phyloP scores from a whole-genome alignment of 2,797 vertebrate genomes.

The Schizothorax lantsangensis region DNA sequence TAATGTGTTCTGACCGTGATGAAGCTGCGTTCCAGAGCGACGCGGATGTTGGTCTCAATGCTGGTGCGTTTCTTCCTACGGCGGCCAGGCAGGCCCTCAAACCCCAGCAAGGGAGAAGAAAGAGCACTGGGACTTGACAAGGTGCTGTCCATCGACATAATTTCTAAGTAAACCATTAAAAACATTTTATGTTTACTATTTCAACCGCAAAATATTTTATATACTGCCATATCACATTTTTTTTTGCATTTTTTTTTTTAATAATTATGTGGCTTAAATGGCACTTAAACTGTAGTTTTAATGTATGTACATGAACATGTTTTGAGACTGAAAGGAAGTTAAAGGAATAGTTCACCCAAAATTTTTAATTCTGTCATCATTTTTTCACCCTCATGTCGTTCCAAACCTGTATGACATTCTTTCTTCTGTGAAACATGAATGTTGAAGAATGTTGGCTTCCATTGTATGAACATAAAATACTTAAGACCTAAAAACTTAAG shows the following conservation, averaged over 20 bases:
- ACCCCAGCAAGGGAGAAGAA: conserved; percentile 85
- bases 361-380: not conserved
- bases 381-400: not conserved
- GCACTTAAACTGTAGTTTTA: not conserved
- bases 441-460: not conserved
- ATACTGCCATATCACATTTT: not conserved
- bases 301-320: not conserved
- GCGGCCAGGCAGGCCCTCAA: conserved; percentile 87
- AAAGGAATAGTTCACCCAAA: not conserved
- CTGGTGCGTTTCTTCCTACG: conserved; percentile 96
- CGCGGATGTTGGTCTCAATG: conserved; percentile 93
- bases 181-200: not conserved
- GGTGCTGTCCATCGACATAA: conserved; percentile 91
- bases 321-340: not conserved
- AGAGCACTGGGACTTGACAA: conserved; percentile 89
- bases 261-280: not conserved
- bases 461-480: not conserved
- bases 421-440: not conserved
- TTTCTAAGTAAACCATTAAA: conserved; percentile 76
- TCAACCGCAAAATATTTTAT: not conserved
- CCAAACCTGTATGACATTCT: not conserved
- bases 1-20: conserved; percentile 80
- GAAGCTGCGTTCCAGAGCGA: conserved; percentile 92
- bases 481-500: not conserved
- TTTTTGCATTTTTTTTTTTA: not conserved